Percentiles rank a stretch among this genome's conserved stretches.
phyloP scores from a whole-genome alignment of 2,113 vertebrate species.

The Corythornis vintsioides region DNA sequence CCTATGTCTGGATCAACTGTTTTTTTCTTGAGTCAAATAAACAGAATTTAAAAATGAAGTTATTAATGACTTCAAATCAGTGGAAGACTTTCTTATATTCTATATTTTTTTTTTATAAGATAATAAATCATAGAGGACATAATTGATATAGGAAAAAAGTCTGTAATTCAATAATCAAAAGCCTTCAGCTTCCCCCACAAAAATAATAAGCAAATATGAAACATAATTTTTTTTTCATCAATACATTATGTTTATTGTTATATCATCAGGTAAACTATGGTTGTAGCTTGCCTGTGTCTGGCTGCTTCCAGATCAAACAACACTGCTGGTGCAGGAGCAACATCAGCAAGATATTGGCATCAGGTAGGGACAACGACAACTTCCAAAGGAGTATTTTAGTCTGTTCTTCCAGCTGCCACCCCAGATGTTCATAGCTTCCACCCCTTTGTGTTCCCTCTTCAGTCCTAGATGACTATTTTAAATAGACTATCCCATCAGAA shows the following conservation, averaged over 20 bases:
- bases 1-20: background rate
- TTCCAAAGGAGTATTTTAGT: background rate
- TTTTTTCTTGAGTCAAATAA: background rate
- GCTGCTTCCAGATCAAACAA: slow-evolving; percentile 12
- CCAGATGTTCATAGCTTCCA: background rate
- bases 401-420: background rate
- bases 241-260: background rate
- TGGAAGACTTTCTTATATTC: background rate
- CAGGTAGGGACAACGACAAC: background rate
- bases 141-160: background rate
- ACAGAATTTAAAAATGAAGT: background rate
- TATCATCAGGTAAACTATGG: slow-evolving; percentile 3
- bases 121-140: background rate
- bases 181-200: background rate
- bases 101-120: background rate
- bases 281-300: background rate
- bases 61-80: background rate
- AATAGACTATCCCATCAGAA: background rate
- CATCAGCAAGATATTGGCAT: slow-evolving; percentile 1
- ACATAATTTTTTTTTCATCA: background rate
- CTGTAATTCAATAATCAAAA: background rate
- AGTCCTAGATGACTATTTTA: background rate
- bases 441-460: background rate
- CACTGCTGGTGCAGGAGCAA: background rate
- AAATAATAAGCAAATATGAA: background rate